A percentile compares a stretch with the other conserved stretches of the same genome.
Conservation (phyloP, 2,888 invertebrate genomes). For the Argynnis bischoffii region DNA sequence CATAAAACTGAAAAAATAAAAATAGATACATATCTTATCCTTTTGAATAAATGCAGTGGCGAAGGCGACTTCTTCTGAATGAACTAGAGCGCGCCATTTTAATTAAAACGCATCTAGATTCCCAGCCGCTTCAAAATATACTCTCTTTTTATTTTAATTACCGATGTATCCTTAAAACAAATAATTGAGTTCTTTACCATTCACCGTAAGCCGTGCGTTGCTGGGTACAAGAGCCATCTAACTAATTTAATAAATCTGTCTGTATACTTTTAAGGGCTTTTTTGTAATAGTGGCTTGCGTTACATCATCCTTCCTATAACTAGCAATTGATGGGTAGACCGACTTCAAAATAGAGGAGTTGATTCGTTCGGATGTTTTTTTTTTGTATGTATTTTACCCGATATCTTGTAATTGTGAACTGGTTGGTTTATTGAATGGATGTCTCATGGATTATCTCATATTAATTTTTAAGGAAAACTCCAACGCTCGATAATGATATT, state of each 20-base stretch:
- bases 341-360: neutral
- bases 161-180: neutral
- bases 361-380: too few relatives aligned
- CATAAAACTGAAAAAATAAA: constrained; percentile 8
- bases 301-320: neutral
- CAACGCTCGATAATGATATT: too few relatives aligned
- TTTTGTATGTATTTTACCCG: too few relatives aligned
- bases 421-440: too few relatives aligned
- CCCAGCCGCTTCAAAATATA: constrained; percentile 26
- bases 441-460: too few relatives aligned
- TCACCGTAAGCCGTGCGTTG: neutral
- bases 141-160: constrained; percentile 30
- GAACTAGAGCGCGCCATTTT: constrained; percentile 43
- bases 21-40: constrained; percentile 28
- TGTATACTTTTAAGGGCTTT: neutral
- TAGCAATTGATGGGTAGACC: neutral
- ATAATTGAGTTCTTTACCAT: neutral
- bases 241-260: constrained; percentile 6
- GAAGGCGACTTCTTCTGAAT: constrained; percentile 14
- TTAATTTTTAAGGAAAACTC: too few relatives aligned
- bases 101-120: constrained; percentile 43
- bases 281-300: neutral
- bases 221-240: neutral
- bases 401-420: too few relatives aligned
- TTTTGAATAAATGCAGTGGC: constrained; percentile 24